Evolutionary conservation across 2,888 invertebrate genomes (phyloP), one percentile per base, ranked within the genome.

Genomic region (Catonia carolina): DNA sequence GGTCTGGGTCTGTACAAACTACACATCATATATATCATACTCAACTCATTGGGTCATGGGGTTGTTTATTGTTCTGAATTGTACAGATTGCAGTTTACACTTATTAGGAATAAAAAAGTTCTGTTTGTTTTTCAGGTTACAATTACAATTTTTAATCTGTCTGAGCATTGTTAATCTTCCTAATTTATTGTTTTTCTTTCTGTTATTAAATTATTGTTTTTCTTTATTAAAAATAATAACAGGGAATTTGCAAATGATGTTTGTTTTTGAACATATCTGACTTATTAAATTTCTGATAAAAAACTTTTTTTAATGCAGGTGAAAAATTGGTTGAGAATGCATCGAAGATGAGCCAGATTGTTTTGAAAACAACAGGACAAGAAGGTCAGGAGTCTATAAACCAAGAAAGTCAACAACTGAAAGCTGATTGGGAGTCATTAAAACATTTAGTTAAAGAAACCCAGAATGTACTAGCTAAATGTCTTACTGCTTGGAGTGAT

Each of bases 331-430:
- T 93, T 0, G 80, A 85, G 39, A 84, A 83, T 65, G 84, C 87
- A 0, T 81, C 85, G 14, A 81, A 85, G 66, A 73, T 87, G 0
- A 90, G 90, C 61, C 82, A 85, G 65, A 78, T 80, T 8, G 86
- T 92, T 0, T 78, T 87, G 62, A 78, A 83, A 65, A 85, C 84
- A 0, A 89, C 90, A 2, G 88, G 89, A 0, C 81, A 80, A 47
- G 91, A 92, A 73, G 91, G 92, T 4, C 87, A 88, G 70, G 90
- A 91, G 61, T 78, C 77, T 15, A 84, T 93, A 10, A 82, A 82
- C 47, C 86, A 88, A 67, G 92, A 93, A 71, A 84, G 89, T 6
- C 85, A 86, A 61, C 87, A 88, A 66, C 70, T 92, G 33, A 85
- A 85, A 65, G 76, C 79, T 12, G 91, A 91, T 67, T 90, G 90